These are phyloP conservation scores for Alsophila aescularia DNA, from an alignment of 2,888 invertebrate species.

Conservation along the genomic window DNA sequence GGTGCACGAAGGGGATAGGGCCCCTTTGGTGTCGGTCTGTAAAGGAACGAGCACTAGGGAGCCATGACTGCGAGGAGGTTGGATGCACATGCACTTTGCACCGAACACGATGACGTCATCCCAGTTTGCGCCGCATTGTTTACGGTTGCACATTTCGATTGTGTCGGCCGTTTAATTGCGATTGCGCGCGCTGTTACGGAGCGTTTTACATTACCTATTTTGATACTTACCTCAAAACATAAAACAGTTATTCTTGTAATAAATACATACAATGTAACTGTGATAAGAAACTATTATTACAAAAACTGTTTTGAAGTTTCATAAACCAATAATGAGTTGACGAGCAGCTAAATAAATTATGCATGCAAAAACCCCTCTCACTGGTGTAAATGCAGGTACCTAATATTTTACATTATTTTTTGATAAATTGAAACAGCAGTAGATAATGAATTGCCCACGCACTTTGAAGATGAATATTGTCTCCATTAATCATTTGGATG, in stretches of 20 bases:
- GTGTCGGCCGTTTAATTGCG: slow-evolving; percentile 43
- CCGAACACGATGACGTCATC: slow-evolving; percentile 79
- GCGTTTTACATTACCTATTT: too few species aligned
- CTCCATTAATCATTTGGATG: slow-evolving; percentile 2
- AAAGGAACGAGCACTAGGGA: slow-evolving; percentile 81
- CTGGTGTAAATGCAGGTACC: too few species aligned
- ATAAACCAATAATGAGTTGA: too few species aligned
- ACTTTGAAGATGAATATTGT: slow-evolving; percentile 1
- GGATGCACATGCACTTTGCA: slow-evolving; percentile 83
- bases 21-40: slow-evolving; percentile 81
- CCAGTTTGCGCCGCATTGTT: slow-evolving; percentile 74
- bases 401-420: neutral
- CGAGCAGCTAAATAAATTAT: too few species aligned
- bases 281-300: too few species aligned
- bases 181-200: slow-evolving; percentile 14
- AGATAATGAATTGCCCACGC: neutral
- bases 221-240: neutral
- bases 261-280: too few species aligned
- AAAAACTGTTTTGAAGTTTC: too few species aligned
- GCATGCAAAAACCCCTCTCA: too few species aligned
- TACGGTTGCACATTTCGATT: slow-evolving; percentile 66
- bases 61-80: slow-evolving; percentile 75
- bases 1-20: slow-evolving; percentile 82
- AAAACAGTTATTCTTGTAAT: too few species aligned
- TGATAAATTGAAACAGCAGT: neutral